Evolutionary conservation across 2,113 vertebrate genomes (phyloP).

Genomic region (Carlito syrichta): DNA sequence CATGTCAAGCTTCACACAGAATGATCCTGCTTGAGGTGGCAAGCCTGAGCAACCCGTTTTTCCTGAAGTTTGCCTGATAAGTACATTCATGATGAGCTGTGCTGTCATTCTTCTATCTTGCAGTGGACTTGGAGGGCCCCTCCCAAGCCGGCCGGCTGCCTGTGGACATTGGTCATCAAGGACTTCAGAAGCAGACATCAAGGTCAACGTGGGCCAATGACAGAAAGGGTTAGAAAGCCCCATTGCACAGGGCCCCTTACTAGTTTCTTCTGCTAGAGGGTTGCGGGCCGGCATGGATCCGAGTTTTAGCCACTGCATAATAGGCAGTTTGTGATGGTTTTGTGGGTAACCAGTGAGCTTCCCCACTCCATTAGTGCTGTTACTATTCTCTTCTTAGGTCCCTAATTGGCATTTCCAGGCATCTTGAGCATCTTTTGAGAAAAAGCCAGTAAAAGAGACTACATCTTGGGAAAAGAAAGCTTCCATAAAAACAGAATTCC

Average conservation of each 20-base stretch:
- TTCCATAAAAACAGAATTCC: conserved; percentile 46
- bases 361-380: background rate
- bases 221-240: background rate
- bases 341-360: conserved; percentile 2
- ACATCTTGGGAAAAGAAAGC: background rate
- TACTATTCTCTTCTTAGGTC: background rate
- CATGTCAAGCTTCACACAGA: conserved; percentile 1
- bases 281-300: background rate
- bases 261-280: background rate
- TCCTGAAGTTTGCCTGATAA: conserved; percentile 49
- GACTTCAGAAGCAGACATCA: conserved; percentile 23
- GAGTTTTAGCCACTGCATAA: background rate
- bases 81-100: conserved; percentile 34
- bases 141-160: conserved; percentile 15
- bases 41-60: conserved; percentile 61
- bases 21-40: conserved; percentile 40
- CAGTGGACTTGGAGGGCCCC: background rate
- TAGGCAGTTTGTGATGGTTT: background rate
- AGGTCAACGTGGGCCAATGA: background rate
- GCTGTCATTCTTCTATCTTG: conserved; percentile 24
- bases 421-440: conserved; percentile 10
- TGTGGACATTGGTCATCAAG: conserved; percentile 22
- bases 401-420: background rate
- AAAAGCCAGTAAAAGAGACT: conserved; percentile 23
- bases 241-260: background rate